These are phyloP conservation scores for Temnothorax rugatulus DNA, from an alignment of 2,888 invertebrate genomes.

Conservation along the genomic window DNA sequence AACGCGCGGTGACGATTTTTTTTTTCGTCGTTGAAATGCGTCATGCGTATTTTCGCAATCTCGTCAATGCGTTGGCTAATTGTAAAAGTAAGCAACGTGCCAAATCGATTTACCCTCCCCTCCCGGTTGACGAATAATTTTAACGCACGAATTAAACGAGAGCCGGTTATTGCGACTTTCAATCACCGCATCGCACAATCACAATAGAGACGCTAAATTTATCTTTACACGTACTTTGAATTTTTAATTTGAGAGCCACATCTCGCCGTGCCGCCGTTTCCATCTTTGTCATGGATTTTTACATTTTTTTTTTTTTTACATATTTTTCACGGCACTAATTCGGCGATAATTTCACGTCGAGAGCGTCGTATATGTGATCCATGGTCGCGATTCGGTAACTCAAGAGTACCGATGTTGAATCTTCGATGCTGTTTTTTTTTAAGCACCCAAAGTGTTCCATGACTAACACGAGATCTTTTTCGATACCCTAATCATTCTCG, in stretches of 20 bases:
- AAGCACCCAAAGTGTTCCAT: conserved; percentile 28
- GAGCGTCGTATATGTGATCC: conserved; percentile 25
- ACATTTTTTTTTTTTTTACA: not conserved
- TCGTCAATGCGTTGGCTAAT: not conserved
- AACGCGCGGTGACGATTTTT: conserved; percentile 18
- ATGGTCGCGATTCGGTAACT: conserved; percentile 23
- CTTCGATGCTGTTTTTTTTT: not conserved
- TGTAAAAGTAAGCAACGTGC: conserved; percentile 36
- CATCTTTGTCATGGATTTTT: no score
- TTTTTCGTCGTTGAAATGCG: not conserved
- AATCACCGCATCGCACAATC: not conserved
- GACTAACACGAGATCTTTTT: conserved; percentile 24
- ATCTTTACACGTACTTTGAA: not conserved
- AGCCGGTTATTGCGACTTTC: not conserved
- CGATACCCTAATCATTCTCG: not conserved
- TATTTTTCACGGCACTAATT: conserved; percentile 10
- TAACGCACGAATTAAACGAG: conserved; percentile 29
- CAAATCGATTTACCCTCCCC: conserved; percentile 23
- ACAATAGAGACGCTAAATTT: not conserved
- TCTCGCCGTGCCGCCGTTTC: no score
- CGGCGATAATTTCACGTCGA: not conserved
- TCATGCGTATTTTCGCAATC: not conserved
- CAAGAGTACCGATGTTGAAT: not conserved
- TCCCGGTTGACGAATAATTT: conserved; percentile 6
- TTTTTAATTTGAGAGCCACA: not conserved